Evolutionary conservation across 1,140 invertebrate species (phyloP).

Genomic region (Venturia canescens): DNA sequence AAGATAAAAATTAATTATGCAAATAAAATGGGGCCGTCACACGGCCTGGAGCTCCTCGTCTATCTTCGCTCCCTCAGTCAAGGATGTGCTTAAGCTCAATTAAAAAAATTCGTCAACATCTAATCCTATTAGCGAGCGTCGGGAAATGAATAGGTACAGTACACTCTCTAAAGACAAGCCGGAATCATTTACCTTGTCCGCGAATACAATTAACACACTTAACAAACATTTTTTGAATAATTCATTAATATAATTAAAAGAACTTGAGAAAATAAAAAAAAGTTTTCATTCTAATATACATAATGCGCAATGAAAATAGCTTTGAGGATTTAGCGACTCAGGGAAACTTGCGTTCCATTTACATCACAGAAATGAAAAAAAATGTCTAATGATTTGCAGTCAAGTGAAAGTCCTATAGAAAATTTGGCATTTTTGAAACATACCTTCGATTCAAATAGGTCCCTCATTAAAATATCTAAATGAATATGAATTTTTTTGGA

Average conservation of each 20-base stretch:
- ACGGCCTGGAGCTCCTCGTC: background rate
- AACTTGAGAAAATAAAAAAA: too few relatives aligned
- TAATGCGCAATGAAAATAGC: background rate
- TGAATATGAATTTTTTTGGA: slow-evolving; percentile 28
- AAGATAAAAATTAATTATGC: background rate
- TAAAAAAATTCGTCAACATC: slow-evolving; percentile 69
- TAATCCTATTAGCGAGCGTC: slow-evolving; percentile 65
- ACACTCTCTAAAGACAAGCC: slow-evolving; percentile 55
- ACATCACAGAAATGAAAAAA: too few relatives aligned
- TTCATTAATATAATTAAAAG: too few relatives aligned
- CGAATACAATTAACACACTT: background rate
- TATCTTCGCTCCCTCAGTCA: background rate
- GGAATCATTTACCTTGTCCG: background rate
- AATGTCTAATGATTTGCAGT: too few relatives aligned
- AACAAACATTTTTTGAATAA: too few relatives aligned
- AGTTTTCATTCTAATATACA: background rate
- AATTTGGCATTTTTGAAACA: background rate
- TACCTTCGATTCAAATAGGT: background rate
- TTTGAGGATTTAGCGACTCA: too few relatives aligned
- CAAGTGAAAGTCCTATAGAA: background rate
- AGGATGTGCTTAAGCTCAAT: slow-evolving; percentile 53
- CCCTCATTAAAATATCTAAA: slow-evolving; percentile 6
- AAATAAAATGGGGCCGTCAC: background rate
- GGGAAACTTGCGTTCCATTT: too few relatives aligned
- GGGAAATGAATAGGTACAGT: slow-evolving; percentile 1